These are phyloP conservation scores for Pterobdella sp. DNA, from an alignment of 2,888 invertebrate genomes.

Conservation along the genomic window DNA sequence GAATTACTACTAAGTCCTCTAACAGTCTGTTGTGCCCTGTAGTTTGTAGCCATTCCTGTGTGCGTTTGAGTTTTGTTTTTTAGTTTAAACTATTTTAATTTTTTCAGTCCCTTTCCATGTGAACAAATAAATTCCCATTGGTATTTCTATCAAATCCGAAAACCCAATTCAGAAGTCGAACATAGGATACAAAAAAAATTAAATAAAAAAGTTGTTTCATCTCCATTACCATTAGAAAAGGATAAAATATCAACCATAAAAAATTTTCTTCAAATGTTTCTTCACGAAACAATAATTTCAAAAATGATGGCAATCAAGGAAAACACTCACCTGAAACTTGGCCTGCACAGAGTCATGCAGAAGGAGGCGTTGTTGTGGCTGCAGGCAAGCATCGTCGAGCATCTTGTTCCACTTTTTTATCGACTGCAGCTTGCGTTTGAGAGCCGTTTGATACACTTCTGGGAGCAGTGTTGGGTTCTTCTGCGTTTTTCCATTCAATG, in stretches of 20 bases:
- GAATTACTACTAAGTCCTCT: slow-evolving; percentile 46
- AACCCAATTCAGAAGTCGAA: too few species aligned
- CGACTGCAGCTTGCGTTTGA: slow-evolving; percentile 43
- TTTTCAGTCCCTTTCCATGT: too few species aligned
- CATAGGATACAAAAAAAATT: too few species aligned
- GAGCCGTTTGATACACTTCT: slow-evolving; percentile 43
- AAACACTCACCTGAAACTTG: slow-evolving; percentile 42
- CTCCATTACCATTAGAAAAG: neutral
- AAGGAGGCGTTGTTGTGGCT: slow-evolving; percentile 45
- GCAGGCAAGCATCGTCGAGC: slow-evolving; percentile 46
- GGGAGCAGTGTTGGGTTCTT: slow-evolving; percentile 46
- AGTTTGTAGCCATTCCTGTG: slow-evolving; percentile 47
- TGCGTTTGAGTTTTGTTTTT: too few species aligned
- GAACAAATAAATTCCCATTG: too few species aligned
- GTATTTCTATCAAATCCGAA: too few species aligned
- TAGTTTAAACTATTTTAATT: too few species aligned
- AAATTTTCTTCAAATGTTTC: neutral
- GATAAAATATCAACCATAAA: neutral
- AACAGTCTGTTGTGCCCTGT: slow-evolving; percentile 47
- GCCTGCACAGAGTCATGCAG: slow-evolving; percentile 48
- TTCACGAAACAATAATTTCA: neutral
- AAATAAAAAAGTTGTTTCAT: too few species aligned
- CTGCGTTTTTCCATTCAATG: slow-evolving; percentile 33
- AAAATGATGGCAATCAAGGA: neutral
- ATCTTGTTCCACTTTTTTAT: slow-evolving; percentile 48